phyloP scores from a whole-genome alignment of 2,797 vertebrate species.

The Morus bassanus region DNA sequence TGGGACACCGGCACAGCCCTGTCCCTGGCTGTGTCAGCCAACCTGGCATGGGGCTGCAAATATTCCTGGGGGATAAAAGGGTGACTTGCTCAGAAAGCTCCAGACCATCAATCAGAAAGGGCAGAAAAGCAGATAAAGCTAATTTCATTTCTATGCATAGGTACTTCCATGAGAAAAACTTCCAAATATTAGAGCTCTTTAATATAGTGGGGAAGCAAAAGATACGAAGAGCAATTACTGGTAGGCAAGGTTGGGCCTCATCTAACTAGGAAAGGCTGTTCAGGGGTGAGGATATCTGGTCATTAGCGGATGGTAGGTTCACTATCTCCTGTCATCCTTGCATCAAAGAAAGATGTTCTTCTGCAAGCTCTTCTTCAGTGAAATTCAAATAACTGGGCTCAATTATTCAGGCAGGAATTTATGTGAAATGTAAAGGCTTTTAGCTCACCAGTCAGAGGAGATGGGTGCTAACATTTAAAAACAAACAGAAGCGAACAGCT shows the following conservation, averaged over 20 bases:
- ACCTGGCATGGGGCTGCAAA: neutral
- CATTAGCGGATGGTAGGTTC: rapidly evolving
- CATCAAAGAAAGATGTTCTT: neutral
- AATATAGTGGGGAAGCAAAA: neutral
- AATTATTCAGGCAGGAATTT: neutral
- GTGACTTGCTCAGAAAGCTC: neutral
- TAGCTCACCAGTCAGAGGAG: neutral
- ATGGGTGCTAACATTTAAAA: neutral
- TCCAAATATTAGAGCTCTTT: neutral
- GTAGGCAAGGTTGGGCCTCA: neutral
- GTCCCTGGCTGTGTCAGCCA: neutral
- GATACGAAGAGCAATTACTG: neutral
- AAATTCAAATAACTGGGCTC: neutral
- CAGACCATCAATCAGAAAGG: neutral
- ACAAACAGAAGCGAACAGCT: neutral
- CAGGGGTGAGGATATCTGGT: rapidly evolving
- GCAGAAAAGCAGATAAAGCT: neutral
- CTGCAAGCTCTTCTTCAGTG: neutral
- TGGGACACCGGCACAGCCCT: neutral
- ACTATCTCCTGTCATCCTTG: neutral
- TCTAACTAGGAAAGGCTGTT: neutral
- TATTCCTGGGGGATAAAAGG: neutral
- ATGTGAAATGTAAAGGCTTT: neutral
- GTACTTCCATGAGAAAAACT: neutral
- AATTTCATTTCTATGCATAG: neutral